Conservation (phyloP, 2,113 vertebrate species). For the Corydoras maculifer region DNA sequence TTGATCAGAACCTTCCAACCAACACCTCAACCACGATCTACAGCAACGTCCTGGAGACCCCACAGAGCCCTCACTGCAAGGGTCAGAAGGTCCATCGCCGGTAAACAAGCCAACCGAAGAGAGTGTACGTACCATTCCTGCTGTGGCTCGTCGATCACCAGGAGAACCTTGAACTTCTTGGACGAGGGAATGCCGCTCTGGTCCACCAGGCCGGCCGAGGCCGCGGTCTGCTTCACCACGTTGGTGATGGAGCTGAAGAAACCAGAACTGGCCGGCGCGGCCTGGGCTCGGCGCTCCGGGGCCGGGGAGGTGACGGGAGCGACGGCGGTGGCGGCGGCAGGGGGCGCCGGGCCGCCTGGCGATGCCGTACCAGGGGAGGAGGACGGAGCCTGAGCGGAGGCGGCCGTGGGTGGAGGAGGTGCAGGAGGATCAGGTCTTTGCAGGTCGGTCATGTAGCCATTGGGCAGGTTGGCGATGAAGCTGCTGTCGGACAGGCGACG, state of each 20-base stretch:
- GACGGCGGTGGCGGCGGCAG: conserved; percentile 56
- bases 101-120: no score
- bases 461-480: conserved; percentile 95
- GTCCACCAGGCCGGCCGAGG: conserved; percentile 76
- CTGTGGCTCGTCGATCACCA: conserved; percentile 87
- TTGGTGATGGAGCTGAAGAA: conserved; percentile 91
- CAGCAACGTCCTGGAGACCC: no score
- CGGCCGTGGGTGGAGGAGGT: conserved; percentile 57
- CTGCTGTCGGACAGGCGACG: conserved; percentile 94
- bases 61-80: no score
- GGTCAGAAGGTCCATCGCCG: no score
- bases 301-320: conserved; percentile 64
- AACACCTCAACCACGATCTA: no score
- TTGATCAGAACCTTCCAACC: no score
- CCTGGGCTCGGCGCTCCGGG: conserved; percentile 48
- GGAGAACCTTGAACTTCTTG: conserved; percentile 85
- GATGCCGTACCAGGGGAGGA: conserved; percentile 56
- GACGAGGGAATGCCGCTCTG: conserved; percentile 59
- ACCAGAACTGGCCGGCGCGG: conserved; percentile 52
- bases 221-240: conserved; percentile 89
- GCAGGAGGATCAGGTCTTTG: conserved; percentile 71
- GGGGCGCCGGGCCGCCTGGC: conserved; percentile 18
- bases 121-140: conserved; percentile 81
- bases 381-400: conserved; percentile 45
- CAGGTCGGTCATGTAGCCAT: conserved; percentile 93